phyloP scores from a whole-genome alignment of 2,888 invertebrate species.

The Stenchaetothrips biformis region DNA sequence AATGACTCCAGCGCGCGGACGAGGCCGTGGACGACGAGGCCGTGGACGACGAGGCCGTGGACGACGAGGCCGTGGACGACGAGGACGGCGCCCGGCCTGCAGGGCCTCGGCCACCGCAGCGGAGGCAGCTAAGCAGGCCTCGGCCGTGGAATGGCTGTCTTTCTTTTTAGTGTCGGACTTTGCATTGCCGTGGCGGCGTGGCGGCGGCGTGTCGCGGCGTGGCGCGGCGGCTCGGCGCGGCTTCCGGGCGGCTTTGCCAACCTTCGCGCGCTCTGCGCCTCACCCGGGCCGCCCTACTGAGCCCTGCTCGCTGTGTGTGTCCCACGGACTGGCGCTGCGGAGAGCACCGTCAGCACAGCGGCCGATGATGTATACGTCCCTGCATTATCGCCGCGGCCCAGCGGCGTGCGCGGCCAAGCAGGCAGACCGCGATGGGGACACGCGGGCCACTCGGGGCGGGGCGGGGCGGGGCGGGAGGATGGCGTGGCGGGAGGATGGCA shows the following conservation, averaged over 20 bases:
- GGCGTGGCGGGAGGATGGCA: not conserved
- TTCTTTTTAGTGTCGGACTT: no score
- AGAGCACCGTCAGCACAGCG: no score
- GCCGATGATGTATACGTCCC: no score
- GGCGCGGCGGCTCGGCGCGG: not conserved
- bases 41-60: no score
- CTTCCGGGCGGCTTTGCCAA: not conserved
- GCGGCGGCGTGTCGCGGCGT: not conserved
- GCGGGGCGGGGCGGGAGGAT: not conserved
- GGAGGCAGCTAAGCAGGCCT: no score
- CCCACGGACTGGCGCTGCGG: no score
- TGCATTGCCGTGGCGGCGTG: not conserved
- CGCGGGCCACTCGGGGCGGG: not conserved
- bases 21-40: no score
- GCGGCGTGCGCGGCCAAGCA: not conserved
- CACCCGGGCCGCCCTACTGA: not conserved
- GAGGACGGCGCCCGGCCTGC: no score
- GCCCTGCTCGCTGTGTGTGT: not conserved
- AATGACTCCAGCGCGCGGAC: no score
- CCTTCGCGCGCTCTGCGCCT: not conserved
- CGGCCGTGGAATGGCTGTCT: no score
- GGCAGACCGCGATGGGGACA: not conserved
- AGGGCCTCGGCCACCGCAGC: no score
- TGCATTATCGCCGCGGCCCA: not conserved
- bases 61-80: no score